Conservation (phyloP, 2,797 vertebrate species). For the Tachyglossus aculeatus region DNA sequence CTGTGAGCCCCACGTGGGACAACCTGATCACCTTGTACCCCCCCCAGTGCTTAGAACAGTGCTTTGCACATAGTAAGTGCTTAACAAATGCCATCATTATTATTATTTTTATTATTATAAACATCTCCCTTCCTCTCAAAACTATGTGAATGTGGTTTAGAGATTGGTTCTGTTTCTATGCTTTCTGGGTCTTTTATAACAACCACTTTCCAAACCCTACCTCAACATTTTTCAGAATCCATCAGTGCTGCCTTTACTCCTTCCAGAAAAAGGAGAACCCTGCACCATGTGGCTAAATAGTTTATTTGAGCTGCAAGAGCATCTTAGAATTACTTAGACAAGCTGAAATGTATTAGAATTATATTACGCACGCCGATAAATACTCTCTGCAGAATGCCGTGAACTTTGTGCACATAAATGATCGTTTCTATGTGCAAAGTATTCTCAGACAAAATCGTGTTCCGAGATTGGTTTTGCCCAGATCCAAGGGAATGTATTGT, state of each 20-base stretch:
- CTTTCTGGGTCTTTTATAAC: constrained; percentile 42
- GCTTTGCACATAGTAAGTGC: too few relatives aligned
- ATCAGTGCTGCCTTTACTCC: constrained; percentile 43
- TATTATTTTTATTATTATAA: too few relatives aligned
- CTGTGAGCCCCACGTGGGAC: too few relatives aligned
- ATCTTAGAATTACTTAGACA: constrained; percentile 4
- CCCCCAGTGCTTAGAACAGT: too few relatives aligned
- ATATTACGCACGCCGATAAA: rapidly evolving
- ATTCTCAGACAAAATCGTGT: background rate
- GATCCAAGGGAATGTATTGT: background rate
- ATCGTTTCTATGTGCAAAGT: background rate
- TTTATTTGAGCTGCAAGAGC: background rate
- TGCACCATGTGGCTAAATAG: background rate
- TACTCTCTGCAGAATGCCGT: background rate
- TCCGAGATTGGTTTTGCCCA: background rate
- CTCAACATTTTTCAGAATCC: constrained; percentile 55
- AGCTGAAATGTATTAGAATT: rapidly evolving
- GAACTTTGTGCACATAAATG: background rate
- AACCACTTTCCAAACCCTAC: constrained; percentile 41
- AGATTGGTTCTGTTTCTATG: constrained; percentile 14
- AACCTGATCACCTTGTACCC: too few relatives aligned
- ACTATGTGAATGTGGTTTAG: constrained; percentile 34
- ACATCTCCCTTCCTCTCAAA: constrained; percentile 46
- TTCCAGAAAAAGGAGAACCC: constrained; percentile 10
- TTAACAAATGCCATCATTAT: too few relatives aligned